Base-by-base conservation (phyloP, 53 echinoderm and acorn worm genomes). In the Henricia sp. region DNA sequence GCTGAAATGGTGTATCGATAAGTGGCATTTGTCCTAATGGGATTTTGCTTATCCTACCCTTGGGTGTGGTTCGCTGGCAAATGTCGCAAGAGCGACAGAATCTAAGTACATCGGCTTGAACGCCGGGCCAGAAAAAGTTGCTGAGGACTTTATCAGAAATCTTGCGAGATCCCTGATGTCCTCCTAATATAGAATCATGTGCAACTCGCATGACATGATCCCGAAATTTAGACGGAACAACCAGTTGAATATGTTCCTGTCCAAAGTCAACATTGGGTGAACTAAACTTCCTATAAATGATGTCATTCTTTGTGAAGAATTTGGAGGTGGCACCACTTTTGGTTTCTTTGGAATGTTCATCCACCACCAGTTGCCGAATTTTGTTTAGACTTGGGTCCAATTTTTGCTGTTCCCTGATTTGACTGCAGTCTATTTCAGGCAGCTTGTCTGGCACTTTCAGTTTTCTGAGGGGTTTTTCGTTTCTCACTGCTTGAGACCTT, bases 141-240 rank as follows among this genome's bases (percentile, higher is more conserved):
- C 64, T 36, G 1, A 46, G 32, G 6, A 90, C 46, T 26, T 82
- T 86, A 36, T 90, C 82, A 63, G 13, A 40, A 19, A 82, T 86
- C 40, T 86, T 86, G 50, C 82, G 43, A 4, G 51, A 24, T 0
- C 90, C 86, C 23, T 37, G 27, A 37, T 90, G 86, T 3, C 90
- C 82, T 12, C 72, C 90, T 11, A 86, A 19, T 0, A 90, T 86
- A 1, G 86, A 80, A 30, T 90, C 90, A 41, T 90, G 82, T 6
- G 82, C 85, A 26, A 86, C 26, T 4, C 30, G 23, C 32, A 90
- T 70, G 4, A 90, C 86, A 8, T 2, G 34, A 11, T 19, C 41
- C 42, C 90, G 34, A 48, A 82, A 71, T 32, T 52, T 62, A 9
- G 11, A 2, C 10, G 82, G 86, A 28, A 82, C 86, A 3, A 90